Evolutionary conservation across 2,797 vertebrate genomes (phyloP), one percentile per base, ranked within the genome.

Genomic region (Amblyopsis hoosieri): DNA sequence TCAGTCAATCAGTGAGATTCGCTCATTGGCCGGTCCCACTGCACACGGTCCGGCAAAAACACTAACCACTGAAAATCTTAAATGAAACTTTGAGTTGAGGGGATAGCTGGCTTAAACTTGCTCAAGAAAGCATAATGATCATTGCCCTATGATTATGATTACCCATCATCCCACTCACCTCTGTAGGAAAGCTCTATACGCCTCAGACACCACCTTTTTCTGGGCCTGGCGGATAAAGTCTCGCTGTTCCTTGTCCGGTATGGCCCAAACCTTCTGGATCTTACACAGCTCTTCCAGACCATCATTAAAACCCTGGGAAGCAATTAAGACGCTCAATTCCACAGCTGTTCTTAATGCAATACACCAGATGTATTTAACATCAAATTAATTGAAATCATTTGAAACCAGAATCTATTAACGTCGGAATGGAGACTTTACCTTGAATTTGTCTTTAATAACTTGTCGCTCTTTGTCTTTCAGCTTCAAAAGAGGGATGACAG

Each of bases 391-490:
- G n/a, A 46, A 64, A 4, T 0, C 14, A 7, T 2, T 11, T 45
- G 31, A 13, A 9, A 57, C n/a, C 12, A 5, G 13, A 6, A 37
- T 37, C 37, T 9, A 37, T 37, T 37, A 37, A 37, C 2, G 19
- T 37, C 33, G 2, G 15, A 12, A 14, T 55, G 23, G 12, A n/a
- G 13, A 14, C 2, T 88, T 93, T 78, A 98, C 97, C 96, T 99
- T 99, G 79, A 99, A 99, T n/a, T 97, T 95, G 64, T 99, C 97
- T 87, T 99, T 99, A 60, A 99, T 96, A 85, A 96, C 92, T 83
- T 99, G 97, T 11, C 97, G 93, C 71, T 99, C 97, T 81, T 98
- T 99, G 69, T 99, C 97, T 76, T 96, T 97, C 60, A 99, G 94
- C 97, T 99, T 83, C 13, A 79, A 61, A 31, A 57, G 5, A 61